Percentiles rank a stretch among this genome's conserved stretches.
phyloP scores from a whole-genome alignment of 2,113 vertebrate genomes.

The Heptranchias perlo region DNA sequence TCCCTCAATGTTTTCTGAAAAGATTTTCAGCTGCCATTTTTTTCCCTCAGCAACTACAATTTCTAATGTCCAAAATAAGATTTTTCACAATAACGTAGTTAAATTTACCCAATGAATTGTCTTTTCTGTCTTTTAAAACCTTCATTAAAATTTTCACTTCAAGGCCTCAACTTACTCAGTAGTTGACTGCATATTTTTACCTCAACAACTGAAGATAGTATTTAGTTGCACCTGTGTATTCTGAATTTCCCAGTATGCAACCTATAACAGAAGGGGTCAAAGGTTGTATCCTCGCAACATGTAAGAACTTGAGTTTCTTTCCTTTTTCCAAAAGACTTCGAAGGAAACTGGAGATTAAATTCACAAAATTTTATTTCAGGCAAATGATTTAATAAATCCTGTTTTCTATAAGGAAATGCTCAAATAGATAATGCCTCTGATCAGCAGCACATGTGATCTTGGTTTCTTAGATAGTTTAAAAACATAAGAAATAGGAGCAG shows the following conservation, averaged over 20 bases:
- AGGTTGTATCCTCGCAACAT: background rate
- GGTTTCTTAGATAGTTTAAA: too few species aligned
- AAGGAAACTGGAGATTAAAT: background rate
- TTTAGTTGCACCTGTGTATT: background rate
- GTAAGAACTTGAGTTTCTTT: background rate
- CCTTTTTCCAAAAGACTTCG: background rate
- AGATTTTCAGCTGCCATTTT: background rate
- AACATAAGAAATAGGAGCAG: too few species aligned
- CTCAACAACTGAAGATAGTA: background rate
- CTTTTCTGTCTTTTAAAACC: background rate
- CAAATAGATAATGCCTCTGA: too few species aligned
- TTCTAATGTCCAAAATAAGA: background rate
- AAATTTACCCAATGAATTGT: background rate
- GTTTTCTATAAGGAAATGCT: too few species aligned
- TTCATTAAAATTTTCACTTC: background rate
- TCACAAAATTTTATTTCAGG: background rate
- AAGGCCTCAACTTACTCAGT: background rate
- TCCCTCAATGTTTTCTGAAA: background rate
- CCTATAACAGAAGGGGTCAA: background rate
- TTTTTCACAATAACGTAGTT: background rate
- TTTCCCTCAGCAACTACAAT: background rate
- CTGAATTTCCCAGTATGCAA: background rate
- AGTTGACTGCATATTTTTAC: background rate
- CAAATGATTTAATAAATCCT: background rate
- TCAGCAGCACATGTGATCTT: background rate